phyloP scores from a whole-genome alignment of 2,888 invertebrate genomes.

The Falcaria lacertinaria region DNA sequence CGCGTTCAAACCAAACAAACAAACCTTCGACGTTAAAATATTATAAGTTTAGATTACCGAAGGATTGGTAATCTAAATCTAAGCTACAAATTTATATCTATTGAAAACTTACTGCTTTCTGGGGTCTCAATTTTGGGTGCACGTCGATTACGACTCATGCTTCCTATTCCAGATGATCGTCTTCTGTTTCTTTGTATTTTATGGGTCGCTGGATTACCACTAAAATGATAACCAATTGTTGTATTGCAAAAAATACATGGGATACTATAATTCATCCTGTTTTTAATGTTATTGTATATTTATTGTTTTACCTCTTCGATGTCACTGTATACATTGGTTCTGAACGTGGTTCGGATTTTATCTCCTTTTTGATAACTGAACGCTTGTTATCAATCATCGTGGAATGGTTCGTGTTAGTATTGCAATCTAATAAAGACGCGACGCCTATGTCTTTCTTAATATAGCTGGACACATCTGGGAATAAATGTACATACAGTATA shows the following conservation, averaged over 20 bases:
- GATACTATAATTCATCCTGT: too few relatives aligned
- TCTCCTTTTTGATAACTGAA: slow-evolving; percentile 47
- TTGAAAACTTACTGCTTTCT: slow-evolving; percentile 35
- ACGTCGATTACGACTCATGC: slow-evolving; percentile 50
- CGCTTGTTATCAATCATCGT: slow-evolving; percentile 64
- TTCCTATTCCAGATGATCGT: slow-evolving; percentile 47
- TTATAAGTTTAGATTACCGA: too few relatives aligned
- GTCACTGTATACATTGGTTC: slow-evolving; percentile 62
- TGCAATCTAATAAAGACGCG: slow-evolving; percentile 42
- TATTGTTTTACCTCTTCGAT: slow-evolving; percentile 57
- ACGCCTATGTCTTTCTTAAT: slow-evolving; percentile 34
- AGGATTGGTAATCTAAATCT: neutral
- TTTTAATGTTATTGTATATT: too few relatives aligned
- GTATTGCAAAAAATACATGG: too few relatives aligned
- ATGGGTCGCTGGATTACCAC: slow-evolving; percentile 60
- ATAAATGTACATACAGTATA: too few relatives aligned
- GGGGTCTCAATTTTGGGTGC: slow-evolving; percentile 37
- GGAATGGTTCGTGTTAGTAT: slow-evolving; percentile 33
- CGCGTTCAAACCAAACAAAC: too few relatives aligned
- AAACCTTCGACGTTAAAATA: too few relatives aligned
- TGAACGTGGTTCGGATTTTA: slow-evolving; percentile 43
- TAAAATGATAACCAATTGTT: slow-evolving; percentile 14
- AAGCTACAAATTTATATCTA: slow-evolving; percentile 3
- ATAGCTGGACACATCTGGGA: slow-evolving; percentile 40
- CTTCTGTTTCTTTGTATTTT: slow-evolving; percentile 54